phyloP scores from a whole-genome alignment of 2,797 vertebrate species.

The Echiichthys vipera region DNA sequence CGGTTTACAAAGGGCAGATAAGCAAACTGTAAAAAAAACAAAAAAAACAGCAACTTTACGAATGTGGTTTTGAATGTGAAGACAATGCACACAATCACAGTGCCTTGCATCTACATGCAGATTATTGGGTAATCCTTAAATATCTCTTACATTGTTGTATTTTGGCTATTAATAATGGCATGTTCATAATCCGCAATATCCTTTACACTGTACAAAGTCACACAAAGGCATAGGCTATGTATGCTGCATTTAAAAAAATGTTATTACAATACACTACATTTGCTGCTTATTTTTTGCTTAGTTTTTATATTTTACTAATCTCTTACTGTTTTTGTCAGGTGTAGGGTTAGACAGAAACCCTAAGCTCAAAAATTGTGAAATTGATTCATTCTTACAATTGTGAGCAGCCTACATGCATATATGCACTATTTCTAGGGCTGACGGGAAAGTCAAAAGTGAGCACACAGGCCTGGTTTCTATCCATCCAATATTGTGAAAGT shows the following conservation, averaged over 20 bases:
- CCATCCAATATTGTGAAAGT: slow-evolving; percentile 70
- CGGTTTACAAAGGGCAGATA: neutral
- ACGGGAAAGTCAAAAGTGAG: slow-evolving; percentile 39
- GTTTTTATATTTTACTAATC: neutral
- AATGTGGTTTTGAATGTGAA: slow-evolving; percentile 1
- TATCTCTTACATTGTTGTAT: neutral
- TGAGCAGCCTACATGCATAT: neutral
- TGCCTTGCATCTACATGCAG: neutral
- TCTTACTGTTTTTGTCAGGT: neutral
- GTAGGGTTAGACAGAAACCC: neutral
- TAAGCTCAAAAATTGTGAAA: slow-evolving; percentile 2
- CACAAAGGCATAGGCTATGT: neutral
- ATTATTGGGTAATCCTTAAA: neutral
- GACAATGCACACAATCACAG: neutral
- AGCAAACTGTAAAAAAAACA: neutral
- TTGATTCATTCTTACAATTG: neutral
- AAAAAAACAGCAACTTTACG: neutral
- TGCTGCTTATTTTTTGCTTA: neutral
- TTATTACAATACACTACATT: neutral
- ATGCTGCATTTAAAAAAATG: neutral
- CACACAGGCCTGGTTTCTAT: slow-evolving; percentile 16
- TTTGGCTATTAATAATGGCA: neutral
- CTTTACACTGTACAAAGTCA: neutral
- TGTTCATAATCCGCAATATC: neutral
- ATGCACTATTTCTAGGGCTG: neutral